phyloP scores from a whole-genome alignment of 2,888 invertebrate species.

The Ctenicera cuprea region DNA sequence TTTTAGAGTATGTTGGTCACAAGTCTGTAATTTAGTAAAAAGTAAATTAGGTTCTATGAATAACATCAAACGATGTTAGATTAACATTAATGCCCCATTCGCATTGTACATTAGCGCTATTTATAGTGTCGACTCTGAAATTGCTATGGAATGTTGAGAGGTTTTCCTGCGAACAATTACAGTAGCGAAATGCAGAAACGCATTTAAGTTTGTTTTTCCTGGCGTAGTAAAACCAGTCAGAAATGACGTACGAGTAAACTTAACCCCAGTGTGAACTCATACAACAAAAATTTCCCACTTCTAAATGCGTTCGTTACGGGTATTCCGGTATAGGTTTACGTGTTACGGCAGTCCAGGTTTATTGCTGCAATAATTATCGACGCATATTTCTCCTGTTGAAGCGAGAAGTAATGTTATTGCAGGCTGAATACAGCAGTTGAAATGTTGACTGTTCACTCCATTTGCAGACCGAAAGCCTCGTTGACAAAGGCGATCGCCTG shows the following conservation, averaged over 20 bases:
- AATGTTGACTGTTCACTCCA: constrained; percentile 30
- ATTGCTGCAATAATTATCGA: constrained; percentile 20
- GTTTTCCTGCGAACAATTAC: constrained; percentile 25
- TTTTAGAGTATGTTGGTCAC: neutral
- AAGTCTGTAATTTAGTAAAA: constrained; percentile 13
- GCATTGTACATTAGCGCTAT: constrained; percentile 27
- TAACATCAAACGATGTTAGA: constrained; percentile 31
- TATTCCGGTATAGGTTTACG: constrained; percentile 19
- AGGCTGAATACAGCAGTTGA: constrained; percentile 16
- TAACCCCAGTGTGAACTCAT: constrained; percentile 17
- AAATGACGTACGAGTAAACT: constrained; percentile 12
- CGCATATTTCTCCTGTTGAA: neutral
- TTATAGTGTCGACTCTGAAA: constrained; percentile 13
- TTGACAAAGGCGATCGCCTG: constrained; percentile 40
- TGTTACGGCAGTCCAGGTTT: constrained; percentile 12
- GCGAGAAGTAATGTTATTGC: neutral
- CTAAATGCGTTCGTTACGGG: constrained; percentile 24
- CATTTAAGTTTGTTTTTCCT: constrained; percentile 14
- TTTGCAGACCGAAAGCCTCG: constrained; percentile 38
- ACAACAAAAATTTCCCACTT: constrained; percentile 32
- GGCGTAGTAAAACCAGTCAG: constrained; percentile 1
- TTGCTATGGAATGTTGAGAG: constrained; percentile 13
- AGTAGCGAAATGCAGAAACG: constrained; percentile 18
- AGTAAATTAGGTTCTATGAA: constrained; percentile 29
- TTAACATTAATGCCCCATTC: constrained; percentile 25